phyloP scores from a whole-genome alignment of 2,888 invertebrate species.

The Meloe dianella region DNA sequence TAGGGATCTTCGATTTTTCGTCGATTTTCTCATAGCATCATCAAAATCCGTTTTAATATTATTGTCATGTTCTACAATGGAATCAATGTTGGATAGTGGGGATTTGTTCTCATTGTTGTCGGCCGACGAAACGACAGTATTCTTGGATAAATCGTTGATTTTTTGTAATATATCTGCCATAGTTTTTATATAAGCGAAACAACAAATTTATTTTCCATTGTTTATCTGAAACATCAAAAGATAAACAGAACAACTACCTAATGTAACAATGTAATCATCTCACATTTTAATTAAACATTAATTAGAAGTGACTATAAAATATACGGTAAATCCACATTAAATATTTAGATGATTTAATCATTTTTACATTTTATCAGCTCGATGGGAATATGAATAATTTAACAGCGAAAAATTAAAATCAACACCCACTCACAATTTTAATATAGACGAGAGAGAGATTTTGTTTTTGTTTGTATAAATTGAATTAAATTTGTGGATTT shows the following conservation, averaged over 20 bases:
- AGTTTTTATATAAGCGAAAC: neutral
- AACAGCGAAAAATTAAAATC: neutral
- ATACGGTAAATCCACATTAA: neutral
- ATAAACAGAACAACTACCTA: neutral
- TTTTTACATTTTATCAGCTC: neutral
- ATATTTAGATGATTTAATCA: neutral
- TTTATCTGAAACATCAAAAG: neutral
- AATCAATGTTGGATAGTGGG: neutral
- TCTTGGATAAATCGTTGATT: neutral
- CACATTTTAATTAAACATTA: too few relatives aligned
- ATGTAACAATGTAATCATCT: neutral
- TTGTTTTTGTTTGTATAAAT: too few relatives aligned
- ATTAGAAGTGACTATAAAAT: neutral
- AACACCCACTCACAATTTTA: too few relatives aligned
- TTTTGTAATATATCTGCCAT: neutral
- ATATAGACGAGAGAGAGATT: too few relatives aligned
- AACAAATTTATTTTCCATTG: neutral
- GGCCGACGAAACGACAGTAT: neutral
- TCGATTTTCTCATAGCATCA: neutral
- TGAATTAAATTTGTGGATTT: too few relatives aligned
- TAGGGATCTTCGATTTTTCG: neutral
- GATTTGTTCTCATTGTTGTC: conserved; percentile 1
- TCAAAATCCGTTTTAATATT: neutral
- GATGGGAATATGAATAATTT: neutral
- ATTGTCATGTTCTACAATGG: neutral